Evolutionary conservation across 92 coral and sea anemone genomes (phyloP).

Genomic region (Zoanthus gigantus): DNA sequence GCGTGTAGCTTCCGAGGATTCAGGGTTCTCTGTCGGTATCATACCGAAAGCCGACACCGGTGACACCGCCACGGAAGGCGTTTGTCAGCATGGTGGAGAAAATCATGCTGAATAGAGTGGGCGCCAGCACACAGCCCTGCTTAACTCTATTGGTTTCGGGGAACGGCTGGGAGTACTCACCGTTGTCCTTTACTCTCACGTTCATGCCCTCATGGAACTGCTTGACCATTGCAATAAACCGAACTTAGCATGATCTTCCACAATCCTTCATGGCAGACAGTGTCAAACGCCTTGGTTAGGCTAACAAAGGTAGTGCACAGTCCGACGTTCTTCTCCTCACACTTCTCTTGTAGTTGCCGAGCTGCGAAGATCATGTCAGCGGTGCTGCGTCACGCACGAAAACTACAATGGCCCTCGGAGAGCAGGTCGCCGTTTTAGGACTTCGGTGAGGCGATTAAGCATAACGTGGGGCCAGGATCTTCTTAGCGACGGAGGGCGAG

Average conservation of each 20-base stretch:
- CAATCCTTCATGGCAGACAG: conserved; percentile 2
- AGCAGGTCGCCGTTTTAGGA: conserved; percentile 7
- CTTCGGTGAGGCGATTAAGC: conserved; percentile 39
- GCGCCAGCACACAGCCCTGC: conserved; percentile 1
- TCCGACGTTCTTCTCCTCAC: neutral
- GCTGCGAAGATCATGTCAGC: conserved; percentile 24
- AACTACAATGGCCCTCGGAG: conserved; percentile 7
- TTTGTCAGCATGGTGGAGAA: neutral
- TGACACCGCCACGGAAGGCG: neutral
- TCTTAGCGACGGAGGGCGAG: conserved; percentile 48
- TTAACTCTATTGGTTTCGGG: conserved; percentile 19
- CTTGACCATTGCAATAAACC: conserved; percentile 10
- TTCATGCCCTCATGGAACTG: conserved; percentile 27
- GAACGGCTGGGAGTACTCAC: conserved; percentile 25
- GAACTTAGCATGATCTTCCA: conserved; percentile 28
- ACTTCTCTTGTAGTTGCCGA: conserved; percentile 20
- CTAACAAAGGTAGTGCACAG: neutral
- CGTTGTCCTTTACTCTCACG: conserved; percentile 24
- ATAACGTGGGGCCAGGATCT: conserved; percentile 47
- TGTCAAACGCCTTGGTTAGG: conserved; percentile 10
- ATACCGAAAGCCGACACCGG: conserved; percentile 3
- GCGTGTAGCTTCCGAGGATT: neutral
- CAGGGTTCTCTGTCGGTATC: neutral
- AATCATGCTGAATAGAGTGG: conserved; percentile 10
- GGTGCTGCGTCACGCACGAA: neutral